These are phyloP conservation scores for Microctonus aethiopoides DNA, from an alignment of 2,888 invertebrate species.

Conservation along the genomic window DNA sequence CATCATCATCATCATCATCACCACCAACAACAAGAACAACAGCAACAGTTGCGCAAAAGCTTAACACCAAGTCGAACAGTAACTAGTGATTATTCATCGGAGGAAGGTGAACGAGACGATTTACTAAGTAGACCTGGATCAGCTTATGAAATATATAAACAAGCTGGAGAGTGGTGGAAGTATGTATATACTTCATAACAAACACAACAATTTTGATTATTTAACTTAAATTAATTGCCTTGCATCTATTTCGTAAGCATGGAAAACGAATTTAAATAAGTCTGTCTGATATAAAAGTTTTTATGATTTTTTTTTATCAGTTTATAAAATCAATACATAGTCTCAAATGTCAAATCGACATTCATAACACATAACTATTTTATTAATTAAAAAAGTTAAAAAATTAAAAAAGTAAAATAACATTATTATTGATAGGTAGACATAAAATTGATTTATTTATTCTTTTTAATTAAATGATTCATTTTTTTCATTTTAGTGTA, in stretches of 20 bases:
- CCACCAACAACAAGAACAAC: neutral
- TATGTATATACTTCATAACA: conserved; percentile 67
- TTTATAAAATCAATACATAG: conserved; percentile 13
- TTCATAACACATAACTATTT: neutral
- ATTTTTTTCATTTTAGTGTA: conserved; percentile 70
- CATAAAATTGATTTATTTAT: too few relatives aligned
- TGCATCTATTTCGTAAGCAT: neutral
- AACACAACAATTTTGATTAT: neutral
- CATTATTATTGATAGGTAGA: too few relatives aligned
- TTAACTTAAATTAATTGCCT: neutral
- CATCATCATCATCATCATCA: conserved; percentile 48
- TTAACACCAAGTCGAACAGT: conserved; percentile 48
- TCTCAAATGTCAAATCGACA: neutral
- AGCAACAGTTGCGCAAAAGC: conserved; percentile 62
- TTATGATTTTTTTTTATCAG: neutral
- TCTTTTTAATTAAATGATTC: too few relatives aligned
- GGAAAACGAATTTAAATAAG: conserved; percentile 9
- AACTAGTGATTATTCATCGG: conserved; percentile 75
- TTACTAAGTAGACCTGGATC: conserved; percentile 71
- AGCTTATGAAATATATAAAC: conserved; percentile 80
- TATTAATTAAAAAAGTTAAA: too few relatives aligned
- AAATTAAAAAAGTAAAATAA: neutral
- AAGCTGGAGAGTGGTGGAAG: conserved; percentile 88
- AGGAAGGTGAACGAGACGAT: conserved; percentile 70
- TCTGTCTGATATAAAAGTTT: neutral